phyloP scores from a whole-genome alignment of 2,113 vertebrate genomes.

The Myodes glareolus region DNA sequence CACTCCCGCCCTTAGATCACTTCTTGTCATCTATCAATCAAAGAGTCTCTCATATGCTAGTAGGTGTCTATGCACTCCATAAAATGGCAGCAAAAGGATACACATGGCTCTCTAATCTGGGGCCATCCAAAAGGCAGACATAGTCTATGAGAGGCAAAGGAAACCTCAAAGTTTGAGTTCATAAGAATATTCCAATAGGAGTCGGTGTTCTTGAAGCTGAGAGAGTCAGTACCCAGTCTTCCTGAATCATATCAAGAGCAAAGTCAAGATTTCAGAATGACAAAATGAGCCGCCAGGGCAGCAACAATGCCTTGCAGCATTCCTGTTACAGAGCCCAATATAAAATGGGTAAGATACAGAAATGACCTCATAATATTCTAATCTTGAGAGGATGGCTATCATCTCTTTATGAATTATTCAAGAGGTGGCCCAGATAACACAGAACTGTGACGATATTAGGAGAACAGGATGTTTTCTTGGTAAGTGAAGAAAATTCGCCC shows the following conservation, averaged over 20 bases:
- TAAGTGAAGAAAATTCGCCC: conserved; percentile 47
- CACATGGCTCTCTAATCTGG: not conserved
- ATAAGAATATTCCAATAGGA: conserved; percentile 29
- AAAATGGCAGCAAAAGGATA: not conserved
- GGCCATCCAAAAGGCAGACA: conserved; percentile 14
- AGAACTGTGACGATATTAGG: conserved; percentile 41
- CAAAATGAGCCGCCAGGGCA: conserved; percentile 32
- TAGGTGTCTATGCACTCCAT: not conserved
- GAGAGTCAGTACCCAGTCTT: not conserved
- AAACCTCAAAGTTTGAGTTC: not conserved
- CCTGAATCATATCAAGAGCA: not conserved
- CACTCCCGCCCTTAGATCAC: not conserved
- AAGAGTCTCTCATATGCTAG: not conserved
- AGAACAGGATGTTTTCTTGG: conserved; percentile 39
- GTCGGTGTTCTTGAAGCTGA: conserved; percentile 1
- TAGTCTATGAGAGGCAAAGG: not conserved
- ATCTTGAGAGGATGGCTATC: conserved; percentile 43
- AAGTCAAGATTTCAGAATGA: conserved; percentile 6
- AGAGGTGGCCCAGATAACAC: not conserved
- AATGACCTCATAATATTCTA: conserved; percentile 12
- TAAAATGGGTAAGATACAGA: conserved; percentile 30
- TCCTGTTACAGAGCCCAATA: conserved; percentile 10
- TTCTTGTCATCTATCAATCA: not conserved
- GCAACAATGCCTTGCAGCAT: not conserved
- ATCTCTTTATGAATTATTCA: conserved; percentile 55